These are phyloP conservation scores for Smutsia temminckii DNA, from an alignment of 2,797 vertebrate genomes.

Conservation along the genomic window DNA sequence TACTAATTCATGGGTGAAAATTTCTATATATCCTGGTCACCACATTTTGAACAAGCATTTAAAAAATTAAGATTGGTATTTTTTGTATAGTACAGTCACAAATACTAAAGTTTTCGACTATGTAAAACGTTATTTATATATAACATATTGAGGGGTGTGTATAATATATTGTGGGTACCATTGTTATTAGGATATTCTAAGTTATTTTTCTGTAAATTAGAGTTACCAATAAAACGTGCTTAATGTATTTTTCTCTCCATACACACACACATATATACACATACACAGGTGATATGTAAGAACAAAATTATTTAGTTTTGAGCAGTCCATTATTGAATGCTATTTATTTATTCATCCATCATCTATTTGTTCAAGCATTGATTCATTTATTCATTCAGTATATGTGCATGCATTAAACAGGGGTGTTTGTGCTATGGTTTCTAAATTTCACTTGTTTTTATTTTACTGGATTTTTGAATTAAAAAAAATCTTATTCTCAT, in stretches of 20 bases:
- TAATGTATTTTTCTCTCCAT: background rate
- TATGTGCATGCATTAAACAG: background rate
- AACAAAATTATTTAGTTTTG: background rate
- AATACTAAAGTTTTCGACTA: accelerated
- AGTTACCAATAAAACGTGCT: background rate
- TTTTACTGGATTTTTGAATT: conserved; percentile 10
- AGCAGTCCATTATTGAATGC: background rate
- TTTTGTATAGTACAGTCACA: background rate
- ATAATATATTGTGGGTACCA: background rate
- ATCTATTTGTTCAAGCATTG: background rate
- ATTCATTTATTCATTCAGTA: background rate
- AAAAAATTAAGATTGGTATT: background rate
- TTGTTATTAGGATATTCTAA: background rate
- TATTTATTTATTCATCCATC: background rate
- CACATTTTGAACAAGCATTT: background rate
- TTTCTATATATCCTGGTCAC: background rate
- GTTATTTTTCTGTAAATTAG: background rate
- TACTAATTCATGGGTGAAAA: conserved; percentile 2
- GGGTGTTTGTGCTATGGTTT: background rate
- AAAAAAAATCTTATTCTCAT: background rate
- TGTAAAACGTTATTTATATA: conserved; percentile 11
- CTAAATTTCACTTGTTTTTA: conserved; percentile 31
- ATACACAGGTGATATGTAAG: background rate
- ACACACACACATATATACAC: background rate
- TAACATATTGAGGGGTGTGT: background rate